phyloP scores from a whole-genome alignment of 30 jellyfish, hydroid and myxozoan species.

The Catostylus mosaicus region DNA sequence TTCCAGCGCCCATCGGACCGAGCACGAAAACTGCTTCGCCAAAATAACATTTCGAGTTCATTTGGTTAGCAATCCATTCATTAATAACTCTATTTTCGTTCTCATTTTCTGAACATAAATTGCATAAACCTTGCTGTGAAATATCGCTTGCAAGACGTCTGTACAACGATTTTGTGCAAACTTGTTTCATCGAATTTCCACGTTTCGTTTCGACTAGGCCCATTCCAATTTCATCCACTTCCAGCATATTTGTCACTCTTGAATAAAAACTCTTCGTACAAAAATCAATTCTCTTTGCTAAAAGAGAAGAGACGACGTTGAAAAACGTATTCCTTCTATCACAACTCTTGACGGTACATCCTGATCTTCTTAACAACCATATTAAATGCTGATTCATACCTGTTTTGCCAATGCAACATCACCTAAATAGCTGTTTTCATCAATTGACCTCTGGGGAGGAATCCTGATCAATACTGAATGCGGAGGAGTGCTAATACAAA shows the following conservation, averaged over 20 bases:
- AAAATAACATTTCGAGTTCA: constrained; percentile 30
- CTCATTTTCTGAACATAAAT: not conserved
- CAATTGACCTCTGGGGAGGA: constrained; percentile 3
- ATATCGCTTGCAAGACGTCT: constrained; percentile 8
- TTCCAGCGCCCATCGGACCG: constrained; percentile 99
- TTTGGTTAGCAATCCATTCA: constrained; percentile 41
- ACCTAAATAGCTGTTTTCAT: not conserved
- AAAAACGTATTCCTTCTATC: not conserved
- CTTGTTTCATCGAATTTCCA: not conserved
- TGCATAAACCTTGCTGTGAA: constrained; percentile 12
- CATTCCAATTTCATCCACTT: constrained; percentile 23
- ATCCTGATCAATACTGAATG: too few relatives aligned
- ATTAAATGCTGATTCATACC: constrained; percentile 47
- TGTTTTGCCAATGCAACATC: not conserved
- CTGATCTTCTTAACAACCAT: constrained; percentile 35
- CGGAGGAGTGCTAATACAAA: too few relatives aligned
- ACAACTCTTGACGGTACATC: constrained; percentile 6
- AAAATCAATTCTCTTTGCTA: constrained; percentile 7
- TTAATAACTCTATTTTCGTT: constrained; percentile 36
- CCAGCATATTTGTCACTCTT: constrained; percentile 17
- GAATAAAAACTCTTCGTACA: not conserved
- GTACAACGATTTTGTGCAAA: not conserved
- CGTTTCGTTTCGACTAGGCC: constrained; percentile 29
- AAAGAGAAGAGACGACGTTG: constrained; percentile 12
- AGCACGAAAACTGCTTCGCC: constrained; percentile 91